phyloP scores from a whole-genome alignment of 2,888 invertebrate genomes.

The Pandemis heparana region DNA sequence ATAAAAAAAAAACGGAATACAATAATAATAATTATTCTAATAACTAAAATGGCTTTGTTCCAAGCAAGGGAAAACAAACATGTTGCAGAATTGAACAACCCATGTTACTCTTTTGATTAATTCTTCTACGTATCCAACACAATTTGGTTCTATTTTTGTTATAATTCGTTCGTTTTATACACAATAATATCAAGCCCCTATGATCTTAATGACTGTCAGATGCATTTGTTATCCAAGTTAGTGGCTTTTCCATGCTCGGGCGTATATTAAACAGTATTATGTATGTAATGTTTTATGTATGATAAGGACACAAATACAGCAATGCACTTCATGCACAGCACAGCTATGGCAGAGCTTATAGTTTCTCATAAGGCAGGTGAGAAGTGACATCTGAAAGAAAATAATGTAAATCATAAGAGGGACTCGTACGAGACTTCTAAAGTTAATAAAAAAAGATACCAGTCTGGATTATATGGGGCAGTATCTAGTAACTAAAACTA shows the following conservation, averaged over 20 bases:
- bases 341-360: slow-evolving; percentile 88
- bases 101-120: too few species aligned
- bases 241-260: slow-evolving; percentile 65
- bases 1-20: too few species aligned
- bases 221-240: slow-evolving; percentile 54
- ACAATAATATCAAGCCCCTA: slow-evolving; percentile 29
- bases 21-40: too few species aligned
- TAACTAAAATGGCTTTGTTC: too few species aligned
- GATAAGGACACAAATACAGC: slow-evolving; percentile 68
- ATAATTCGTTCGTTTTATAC: neutral
- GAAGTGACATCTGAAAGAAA: slow-evolving; percentile 95
- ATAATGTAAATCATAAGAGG: slow-evolving; percentile 53
- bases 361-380: slow-evolving; percentile 96
- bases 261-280: slow-evolving; percentile 54
- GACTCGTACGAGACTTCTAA: neutral
- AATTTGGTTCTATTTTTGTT: slow-evolving; percentile 3
- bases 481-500: neutral
- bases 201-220: slow-evolving; percentile 34
- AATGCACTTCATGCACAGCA: slow-evolving; percentile 82
- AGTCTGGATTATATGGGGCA: neutral
- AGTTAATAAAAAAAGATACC: neutral
- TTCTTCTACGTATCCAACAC: neutral
- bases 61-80: too few species aligned
- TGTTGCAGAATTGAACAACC: too few species aligned
- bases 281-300: slow-evolving; percentile 63